These are phyloP conservation scores for Ichneumoninae sp. DNA, from an alignment of 2,888 invertebrate genomes.

Conservation along the genomic window DNA sequence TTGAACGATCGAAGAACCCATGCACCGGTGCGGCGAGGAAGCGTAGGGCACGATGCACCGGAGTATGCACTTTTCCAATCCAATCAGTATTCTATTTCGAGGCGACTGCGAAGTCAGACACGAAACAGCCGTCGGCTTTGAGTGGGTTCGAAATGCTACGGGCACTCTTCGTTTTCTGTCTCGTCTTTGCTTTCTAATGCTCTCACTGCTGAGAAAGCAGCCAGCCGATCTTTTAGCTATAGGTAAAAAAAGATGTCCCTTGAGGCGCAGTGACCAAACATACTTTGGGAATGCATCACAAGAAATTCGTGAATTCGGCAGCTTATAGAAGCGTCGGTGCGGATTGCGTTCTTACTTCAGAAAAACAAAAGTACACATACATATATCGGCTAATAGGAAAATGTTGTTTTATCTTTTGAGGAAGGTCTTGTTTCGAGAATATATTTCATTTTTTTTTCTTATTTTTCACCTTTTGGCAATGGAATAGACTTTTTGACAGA, in stretches of 20 bases:
- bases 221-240: slow-evolving; percentile 55
- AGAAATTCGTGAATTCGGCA: slow-evolving; percentile 32
- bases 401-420: neutral
- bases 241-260: slow-evolving; percentile 36
- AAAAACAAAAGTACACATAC: neutral
- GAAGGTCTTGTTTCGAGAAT: neutral
- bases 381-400: neutral
- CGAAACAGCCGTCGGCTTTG: slow-evolving; percentile 64
- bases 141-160: slow-evolving; percentile 63
- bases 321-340: neutral
- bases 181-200: slow-evolving; percentile 23
- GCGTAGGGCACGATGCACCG: slow-evolving; percentile 50
- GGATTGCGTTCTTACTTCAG: neutral
- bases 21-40: slow-evolving; percentile 4
- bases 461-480: neutral
- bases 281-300: slow-evolving; percentile 41
- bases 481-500: neutral
- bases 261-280: slow-evolving; percentile 25
- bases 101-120: slow-evolving; percentile 62
- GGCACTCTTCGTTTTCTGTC: slow-evolving; percentile 29
- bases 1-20: slow-evolving; percentile 40
- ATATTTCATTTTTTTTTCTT: neutral
- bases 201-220: slow-evolving; percentile 51
- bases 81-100: slow-evolving; percentile 69
- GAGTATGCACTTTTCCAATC: slow-evolving; percentile 65